Conservation (phyloP, 2,113 vertebrate species). For the Shinisaurus crocodilurus region DNA sequence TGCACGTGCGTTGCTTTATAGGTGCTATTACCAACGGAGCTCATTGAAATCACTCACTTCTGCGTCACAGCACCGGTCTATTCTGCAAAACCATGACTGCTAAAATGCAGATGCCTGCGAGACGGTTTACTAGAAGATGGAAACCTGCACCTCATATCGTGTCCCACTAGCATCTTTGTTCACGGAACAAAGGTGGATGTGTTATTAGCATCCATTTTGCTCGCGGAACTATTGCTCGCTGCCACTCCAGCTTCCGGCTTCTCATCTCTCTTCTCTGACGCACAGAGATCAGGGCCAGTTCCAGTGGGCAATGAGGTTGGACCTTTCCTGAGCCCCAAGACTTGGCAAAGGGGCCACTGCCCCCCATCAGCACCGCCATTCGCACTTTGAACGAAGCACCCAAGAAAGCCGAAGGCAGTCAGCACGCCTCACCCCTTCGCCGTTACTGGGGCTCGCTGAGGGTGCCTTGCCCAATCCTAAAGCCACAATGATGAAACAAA, state of each 20-base stretch:
- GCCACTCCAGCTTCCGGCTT: slow-evolving; percentile 54
- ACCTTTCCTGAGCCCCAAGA: background rate
- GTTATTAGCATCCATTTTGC: slow-evolving; percentile 54
- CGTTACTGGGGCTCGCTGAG: background rate
- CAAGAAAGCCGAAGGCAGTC: background rate
- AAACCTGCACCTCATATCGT: slow-evolving; percentile 61
- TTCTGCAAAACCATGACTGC: slow-evolving; percentile 58
- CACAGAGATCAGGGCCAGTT: slow-evolving; percentile 26
- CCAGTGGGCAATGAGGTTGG: background rate
- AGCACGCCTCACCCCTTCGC: background rate
- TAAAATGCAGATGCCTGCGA: slow-evolving; percentile 65
- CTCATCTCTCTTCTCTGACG: slow-evolving; percentile 40
- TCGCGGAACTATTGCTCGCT: slow-evolving; percentile 38
- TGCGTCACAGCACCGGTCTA: slow-evolving; percentile 43
- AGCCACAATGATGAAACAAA: slow-evolving; percentile 39
- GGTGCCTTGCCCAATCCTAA: background rate
- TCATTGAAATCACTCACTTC: slow-evolving; percentile 57
- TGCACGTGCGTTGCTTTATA: background rate
- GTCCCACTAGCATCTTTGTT: slow-evolving; percentile 60
- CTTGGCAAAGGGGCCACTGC: background rate
- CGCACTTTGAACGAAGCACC: background rate
- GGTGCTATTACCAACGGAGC: slow-evolving; percentile 48
- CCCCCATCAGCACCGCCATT: background rate
- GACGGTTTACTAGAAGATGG: slow-evolving; percentile 66
- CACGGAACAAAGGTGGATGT: slow-evolving; percentile 53